phyloP scores from a whole-genome alignment of 2,888 invertebrate genomes.

The Apamea crenata region DNA sequence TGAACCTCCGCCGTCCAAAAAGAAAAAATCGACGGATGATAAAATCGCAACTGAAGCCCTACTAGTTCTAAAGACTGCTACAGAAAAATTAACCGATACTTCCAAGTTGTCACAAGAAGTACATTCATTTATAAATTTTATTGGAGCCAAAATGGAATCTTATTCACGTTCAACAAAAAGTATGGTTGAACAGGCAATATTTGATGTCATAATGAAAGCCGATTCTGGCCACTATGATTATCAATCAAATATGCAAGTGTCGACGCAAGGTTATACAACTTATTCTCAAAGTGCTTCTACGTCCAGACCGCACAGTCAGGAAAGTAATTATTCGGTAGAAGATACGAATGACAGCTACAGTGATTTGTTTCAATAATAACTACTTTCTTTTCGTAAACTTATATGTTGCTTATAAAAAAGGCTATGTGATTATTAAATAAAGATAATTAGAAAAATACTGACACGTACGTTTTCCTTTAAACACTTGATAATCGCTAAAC shows the following conservation, averaged over 20 bases:
- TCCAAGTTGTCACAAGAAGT: no score
- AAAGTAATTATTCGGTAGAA: no score
- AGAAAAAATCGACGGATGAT: no score
- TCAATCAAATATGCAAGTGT: no score
- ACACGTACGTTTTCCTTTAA: slow-evolving; percentile 36
- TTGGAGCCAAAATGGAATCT: slow-evolving; percentile 37
- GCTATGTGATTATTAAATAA: slow-evolving; percentile 39
- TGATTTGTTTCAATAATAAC: slow-evolving; percentile 40
- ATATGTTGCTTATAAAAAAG: slow-evolving; percentile 37
- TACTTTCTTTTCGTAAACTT: slow-evolving; percentile 35
- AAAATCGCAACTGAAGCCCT: no score
- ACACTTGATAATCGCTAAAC: no score
- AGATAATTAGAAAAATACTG: slow-evolving; percentile 39
- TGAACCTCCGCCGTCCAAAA: no score
- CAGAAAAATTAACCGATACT: no score
- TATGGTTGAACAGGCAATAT: slow-evolving; percentile 43
- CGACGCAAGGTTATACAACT: slow-evolving; percentile 9
- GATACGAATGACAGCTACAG: slow-evolving; percentile 22
- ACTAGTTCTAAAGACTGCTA: no score
- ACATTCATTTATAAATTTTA: slow-evolving; percentile 40
- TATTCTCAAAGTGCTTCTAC: slow-evolving; percentile 36
- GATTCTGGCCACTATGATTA: no score
- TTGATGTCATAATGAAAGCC: no score
- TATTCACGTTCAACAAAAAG: slow-evolving; percentile 45
- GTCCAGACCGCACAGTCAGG: neutral